Evolutionary conservation across 92 coral and sea anemone genomes (phyloP), one percentile per base, ranked within the genome.

Genomic region (Siderastrea radians): DNA sequence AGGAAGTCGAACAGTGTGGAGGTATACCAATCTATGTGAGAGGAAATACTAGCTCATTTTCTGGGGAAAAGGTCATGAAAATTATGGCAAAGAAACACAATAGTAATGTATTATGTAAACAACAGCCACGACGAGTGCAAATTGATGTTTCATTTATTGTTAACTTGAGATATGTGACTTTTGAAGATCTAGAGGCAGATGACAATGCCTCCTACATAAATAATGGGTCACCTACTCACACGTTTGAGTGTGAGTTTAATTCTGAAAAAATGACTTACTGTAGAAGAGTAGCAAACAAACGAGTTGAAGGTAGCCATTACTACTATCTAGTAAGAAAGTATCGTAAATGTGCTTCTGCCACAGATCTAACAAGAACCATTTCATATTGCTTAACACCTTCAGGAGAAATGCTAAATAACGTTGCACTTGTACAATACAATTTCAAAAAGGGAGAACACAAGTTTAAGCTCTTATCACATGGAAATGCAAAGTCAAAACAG

Each of bases 171-270:
- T 26, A 26, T 26, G 38, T 26, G 38, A 15, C 82, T 26, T 49
- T 85, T 10, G 82, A 85, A 60, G 89, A 75, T 51, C 48, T 85
- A 4, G 82, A 85, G n/a, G 89, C 76, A 58, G 83, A 85, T 85
- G 83, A 85, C 83, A 75, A 85, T 65, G 89, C 83, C 5, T 75
- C 89, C 43, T 75, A 85, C 57, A 63, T 59, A 64, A 60, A 63
- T 13, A 63, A 59, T 79, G 84, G 62, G 46, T 44, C 84, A 79
- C 84, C 71, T 48, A 79, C 84, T 2, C 71, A 79, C 13, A 79
- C 84, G 5, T 65, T 79, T 79, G 71, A 79, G 43, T 63, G 81
- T 44, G n/a, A n/a, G 80, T 71, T 71, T 71, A 71, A 3, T 47
- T 53, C 3, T 71, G 75, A 71, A 47, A 71, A 71, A 48, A 12